These are phyloP conservation scores for Mixornis gularis DNA, from an alignment of 2,113 vertebrate genomes.

Conservation along the genomic window DNA sequence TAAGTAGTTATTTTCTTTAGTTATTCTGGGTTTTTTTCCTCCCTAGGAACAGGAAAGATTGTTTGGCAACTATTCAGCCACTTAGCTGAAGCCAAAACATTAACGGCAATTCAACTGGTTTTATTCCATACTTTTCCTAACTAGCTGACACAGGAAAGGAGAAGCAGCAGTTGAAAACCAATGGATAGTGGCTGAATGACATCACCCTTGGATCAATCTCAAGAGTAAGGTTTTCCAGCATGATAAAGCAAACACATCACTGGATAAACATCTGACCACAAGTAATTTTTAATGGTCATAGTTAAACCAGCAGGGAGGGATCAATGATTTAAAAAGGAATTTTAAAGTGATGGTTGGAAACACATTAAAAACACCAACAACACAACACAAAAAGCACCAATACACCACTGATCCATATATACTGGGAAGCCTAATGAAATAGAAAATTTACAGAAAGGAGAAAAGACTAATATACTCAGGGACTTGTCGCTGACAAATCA, in stretches of 20 bases:
- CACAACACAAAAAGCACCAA: neutral
- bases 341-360: neutral
- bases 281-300: conserved; percentile 24
- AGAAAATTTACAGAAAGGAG: neutral
- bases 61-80: neutral
- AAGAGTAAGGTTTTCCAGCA: conserved; percentile 16
- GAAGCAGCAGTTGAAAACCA: conserved; percentile 3
- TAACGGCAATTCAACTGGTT: neutral
- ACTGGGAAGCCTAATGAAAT: neutral
- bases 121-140: neutral
- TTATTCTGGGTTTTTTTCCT: neutral
- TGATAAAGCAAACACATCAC: conserved; percentile 36
- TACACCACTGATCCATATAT: neutral
- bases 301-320: conserved; percentile 9
- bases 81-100: neutral
- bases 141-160: conserved; percentile 18
- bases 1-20: neutral
- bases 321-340: neutral
- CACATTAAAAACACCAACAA: neutral
- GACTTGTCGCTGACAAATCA: neutral
- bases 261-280: conserved; percentile 18
- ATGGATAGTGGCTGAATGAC: neutral
- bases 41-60: neutral
- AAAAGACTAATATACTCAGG: neutral
- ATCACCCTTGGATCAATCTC: conserved; percentile 27